These are phyloP conservation scores for Drosophila pachea DNA, from an alignment of 1,140 invertebrate species.

Conservation along the genomic window DNA sequence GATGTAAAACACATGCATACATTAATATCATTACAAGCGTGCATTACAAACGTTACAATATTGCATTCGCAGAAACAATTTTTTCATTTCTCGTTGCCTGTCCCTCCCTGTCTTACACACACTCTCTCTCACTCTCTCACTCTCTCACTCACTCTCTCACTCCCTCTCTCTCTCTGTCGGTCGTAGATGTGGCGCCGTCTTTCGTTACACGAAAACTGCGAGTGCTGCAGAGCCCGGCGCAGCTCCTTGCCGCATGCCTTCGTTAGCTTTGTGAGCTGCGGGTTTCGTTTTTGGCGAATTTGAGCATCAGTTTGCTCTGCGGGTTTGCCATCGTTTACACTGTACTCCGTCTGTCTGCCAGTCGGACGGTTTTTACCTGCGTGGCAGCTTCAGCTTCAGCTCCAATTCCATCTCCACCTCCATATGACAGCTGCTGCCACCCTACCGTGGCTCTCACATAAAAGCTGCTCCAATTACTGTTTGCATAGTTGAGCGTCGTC, in stretches of 20 bases:
- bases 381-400: constrained; percentile 14
- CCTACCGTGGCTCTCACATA: constrained; percentile 32
- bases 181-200: constrained; percentile 24
- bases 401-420: constrained; percentile 4
- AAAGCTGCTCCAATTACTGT: constrained; percentile 72
- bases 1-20: constrained; percentile 69
- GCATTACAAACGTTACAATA: constrained; percentile 61
- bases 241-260: constrained; percentile 33
- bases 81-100: constrained; percentile 9
- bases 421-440: constrained; percentile 3
- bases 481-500: constrained; percentile 76
- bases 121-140: neutral
- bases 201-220: constrained; percentile 53
- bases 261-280: constrained; percentile 51
- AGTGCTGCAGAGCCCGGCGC: constrained; percentile 28
- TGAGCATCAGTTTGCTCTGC: constrained; percentile 66
- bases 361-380: neutral
- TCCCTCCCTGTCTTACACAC: neutral
- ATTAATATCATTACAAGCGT: constrained; percentile 60
- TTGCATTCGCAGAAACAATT: constrained; percentile 68
- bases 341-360: constrained; percentile 15
- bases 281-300: constrained; percentile 42
- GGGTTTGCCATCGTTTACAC: constrained; percentile 58
- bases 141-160: neutral
- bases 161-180: neutral